These are phyloP conservation scores for Aplocera efformata DNA, from an alignment of 2,888 invertebrate genomes.

Conservation along the genomic window DNA sequence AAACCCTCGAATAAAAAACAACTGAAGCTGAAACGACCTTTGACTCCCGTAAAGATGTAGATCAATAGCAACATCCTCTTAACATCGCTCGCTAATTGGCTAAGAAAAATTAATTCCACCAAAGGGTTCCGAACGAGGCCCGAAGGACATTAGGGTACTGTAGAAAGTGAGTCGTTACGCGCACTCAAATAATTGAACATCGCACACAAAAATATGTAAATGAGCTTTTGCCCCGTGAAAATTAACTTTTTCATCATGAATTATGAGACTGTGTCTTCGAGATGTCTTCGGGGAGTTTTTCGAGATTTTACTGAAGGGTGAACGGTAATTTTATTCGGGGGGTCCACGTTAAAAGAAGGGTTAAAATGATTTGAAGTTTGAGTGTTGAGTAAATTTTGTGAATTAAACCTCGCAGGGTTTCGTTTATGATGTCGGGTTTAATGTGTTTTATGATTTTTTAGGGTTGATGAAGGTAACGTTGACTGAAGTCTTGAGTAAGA, in stretches of 20 bases:
- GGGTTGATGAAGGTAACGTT: conserved; percentile 12
- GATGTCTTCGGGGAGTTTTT: conserved; percentile 73
- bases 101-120: conserved; percentile 76
- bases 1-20: conserved; percentile 24
- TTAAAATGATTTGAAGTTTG: conserved; percentile 37
- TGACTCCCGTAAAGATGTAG: conserved; percentile 37
- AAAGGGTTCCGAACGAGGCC: conserved; percentile 74
- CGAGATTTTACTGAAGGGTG: conserved; percentile 62
- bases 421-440: conserved; percentile 16
- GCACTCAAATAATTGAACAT: conserved; percentile 70
- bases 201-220: conserved; percentile 76
- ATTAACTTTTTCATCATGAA: conserved; percentile 81
- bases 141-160: conserved; percentile 56
- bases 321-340: conserved; percentile 43
- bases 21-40: conserved; percentile 20
- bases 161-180: conserved; percentile 53
- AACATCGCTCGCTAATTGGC: conserved; percentile 70
- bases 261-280: conserved; percentile 71
- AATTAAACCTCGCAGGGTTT: conserved; percentile 21
- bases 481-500: conserved; percentile 1
- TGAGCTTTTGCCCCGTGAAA: conserved; percentile 64
- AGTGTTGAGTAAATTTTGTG: conserved; percentile 27
- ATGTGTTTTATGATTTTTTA: conserved; percentile 18
- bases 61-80: conserved; percentile 55
- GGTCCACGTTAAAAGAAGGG: conserved; percentile 44